phyloP scores from a whole-genome alignment of 2,113 vertebrate genomes.

The Alces alces region DNA sequence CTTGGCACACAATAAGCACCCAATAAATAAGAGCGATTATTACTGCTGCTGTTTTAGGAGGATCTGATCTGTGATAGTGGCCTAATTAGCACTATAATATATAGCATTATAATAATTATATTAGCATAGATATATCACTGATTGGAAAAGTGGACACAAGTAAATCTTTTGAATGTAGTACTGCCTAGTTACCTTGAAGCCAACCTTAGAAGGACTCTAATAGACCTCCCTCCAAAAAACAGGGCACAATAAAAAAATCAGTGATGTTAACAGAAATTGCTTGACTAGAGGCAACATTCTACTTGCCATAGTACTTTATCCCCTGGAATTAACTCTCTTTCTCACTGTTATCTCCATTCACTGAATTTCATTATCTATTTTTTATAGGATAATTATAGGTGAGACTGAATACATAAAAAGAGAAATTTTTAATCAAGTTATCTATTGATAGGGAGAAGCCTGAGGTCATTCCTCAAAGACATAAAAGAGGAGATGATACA shows the following conservation, averaged over 20 bases:
- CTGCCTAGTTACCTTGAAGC: neutral
- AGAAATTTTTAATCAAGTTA: neutral
- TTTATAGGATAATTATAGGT: constrained; percentile 15
- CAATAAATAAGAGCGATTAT: neutral
- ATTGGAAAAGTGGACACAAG: neutral
- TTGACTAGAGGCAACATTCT: neutral
- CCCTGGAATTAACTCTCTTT: neutral
- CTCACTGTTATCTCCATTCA: neutral
- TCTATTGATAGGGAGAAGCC: neutral
- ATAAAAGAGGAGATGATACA: constrained; percentile 32
- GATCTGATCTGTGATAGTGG: neutral
- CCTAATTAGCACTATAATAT: neutral
- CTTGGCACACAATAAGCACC: neutral
- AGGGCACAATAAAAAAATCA: neutral
- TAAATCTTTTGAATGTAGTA: neutral
- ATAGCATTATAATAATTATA: neutral
- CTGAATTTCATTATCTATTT: neutral
- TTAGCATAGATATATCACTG: neutral
- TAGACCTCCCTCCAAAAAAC: neutral
- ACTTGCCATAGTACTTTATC: neutral
- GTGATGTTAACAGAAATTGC: neutral
- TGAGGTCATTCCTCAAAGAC: neutral
- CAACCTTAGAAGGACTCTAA: neutral
- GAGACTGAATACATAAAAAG: neutral
- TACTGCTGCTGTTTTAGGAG: neutral